Conservation (phyloP, 2,113 vertebrate genomes). For the Micromys minutus region DNA sequence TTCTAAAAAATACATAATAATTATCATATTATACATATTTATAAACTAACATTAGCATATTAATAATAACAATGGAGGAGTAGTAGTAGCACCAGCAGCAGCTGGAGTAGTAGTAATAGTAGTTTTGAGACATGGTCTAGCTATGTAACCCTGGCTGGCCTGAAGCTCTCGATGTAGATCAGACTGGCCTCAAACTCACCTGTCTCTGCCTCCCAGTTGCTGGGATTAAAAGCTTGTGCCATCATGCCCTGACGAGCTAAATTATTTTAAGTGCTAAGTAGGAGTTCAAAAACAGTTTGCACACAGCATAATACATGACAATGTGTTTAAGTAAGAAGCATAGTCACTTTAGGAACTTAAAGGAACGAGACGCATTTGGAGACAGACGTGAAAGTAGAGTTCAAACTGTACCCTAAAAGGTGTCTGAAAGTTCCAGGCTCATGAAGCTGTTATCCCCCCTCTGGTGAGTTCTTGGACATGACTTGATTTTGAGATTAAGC, state of each 20-base stretch:
- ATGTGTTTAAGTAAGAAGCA: neutral
- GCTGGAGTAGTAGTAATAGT: too few species aligned
- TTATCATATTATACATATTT: neutral
- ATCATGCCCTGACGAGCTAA: neutral
- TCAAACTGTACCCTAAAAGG: neutral
- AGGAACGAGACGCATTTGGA: neutral
- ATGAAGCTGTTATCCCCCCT: neutral
- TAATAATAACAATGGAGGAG: too few species aligned
- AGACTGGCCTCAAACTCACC: too few species aligned
- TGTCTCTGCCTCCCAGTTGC: neutral
- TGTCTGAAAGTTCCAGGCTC: neutral
- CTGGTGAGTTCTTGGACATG: neutral
- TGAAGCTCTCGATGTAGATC: too few species aligned
- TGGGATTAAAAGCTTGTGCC: neutral
- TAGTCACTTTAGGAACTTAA: neutral
- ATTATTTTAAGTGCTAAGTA: neutral
- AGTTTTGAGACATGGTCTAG: neutral
- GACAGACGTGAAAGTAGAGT: neutral
- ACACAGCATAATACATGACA: neutral
- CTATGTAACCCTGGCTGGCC: neutral
- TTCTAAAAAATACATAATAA: neutral
- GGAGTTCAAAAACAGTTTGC: neutral
- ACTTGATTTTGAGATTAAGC: slow-evolving; percentile 3
- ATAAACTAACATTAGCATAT: neutral
- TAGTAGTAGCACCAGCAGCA: neutral